Evolutionary conservation across 2,888 invertebrate species (phyloP).

Genomic region (Aleiodes leptofemur): DNA sequence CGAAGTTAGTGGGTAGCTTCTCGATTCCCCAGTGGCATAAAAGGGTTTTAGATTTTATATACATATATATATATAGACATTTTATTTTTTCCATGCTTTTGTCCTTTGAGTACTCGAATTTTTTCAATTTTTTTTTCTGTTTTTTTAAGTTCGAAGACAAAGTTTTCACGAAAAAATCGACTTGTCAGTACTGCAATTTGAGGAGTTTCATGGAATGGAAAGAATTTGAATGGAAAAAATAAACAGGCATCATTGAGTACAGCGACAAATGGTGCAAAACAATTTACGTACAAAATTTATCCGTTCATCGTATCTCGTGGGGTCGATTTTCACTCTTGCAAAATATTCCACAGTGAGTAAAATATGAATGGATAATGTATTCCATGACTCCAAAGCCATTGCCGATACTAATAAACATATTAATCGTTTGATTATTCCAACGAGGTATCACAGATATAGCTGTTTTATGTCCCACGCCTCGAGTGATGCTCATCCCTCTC

Average conservation of each 20-base stretch:
- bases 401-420: conserved; percentile 70
- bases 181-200: conserved; percentile 25
- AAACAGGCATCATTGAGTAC: conserved; percentile 21
- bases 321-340: conserved; percentile 13
- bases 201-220: conserved; percentile 39
- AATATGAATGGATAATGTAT: conserved; percentile 41
- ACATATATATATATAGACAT: background rate
- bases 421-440: conserved; percentile 70
- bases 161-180: conserved; percentile 4
- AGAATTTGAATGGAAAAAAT: conserved; percentile 28
- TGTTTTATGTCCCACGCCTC: conserved; percentile 61
- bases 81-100: background rate
- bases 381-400: conserved; percentile 56
- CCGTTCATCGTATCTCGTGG: background rate
- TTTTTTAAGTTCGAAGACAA: background rate
- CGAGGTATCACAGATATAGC: conserved; percentile 63
- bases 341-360: conserved; percentile 30
- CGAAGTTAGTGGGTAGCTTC: conserved; percentile 56
- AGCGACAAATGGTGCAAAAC: conserved; percentile 28
- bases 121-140: background rate
- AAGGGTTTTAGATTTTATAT: conserved; percentile 66
- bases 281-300: conserved; percentile 13
- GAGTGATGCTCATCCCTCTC: conserved; percentile 56
- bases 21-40: conserved; percentile 60
- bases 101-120: background rate